These are phyloP conservation scores for Scarus forsteni DNA, from an alignment of 2,797 vertebrate genomes.

Conservation along the genomic window DNA sequence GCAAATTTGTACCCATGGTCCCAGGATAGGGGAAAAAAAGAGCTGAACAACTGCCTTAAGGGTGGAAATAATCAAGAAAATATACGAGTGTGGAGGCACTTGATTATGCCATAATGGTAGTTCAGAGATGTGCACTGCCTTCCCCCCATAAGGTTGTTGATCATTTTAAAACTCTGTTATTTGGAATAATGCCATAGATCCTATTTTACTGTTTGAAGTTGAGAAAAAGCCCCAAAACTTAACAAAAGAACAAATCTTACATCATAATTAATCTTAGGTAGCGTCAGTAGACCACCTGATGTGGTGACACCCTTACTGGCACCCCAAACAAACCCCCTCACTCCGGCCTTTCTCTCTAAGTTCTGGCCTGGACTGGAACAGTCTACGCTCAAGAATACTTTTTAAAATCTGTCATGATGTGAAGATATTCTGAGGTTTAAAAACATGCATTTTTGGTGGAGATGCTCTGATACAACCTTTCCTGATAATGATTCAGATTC, in stretches of 20 bases:
- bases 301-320: too few relatives aligned
- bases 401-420: too few relatives aligned
- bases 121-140: slow-evolving; percentile 33
- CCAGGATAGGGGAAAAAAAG: slow-evolving; percentile 15
- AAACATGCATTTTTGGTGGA: neutral
- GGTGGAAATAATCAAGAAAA: slow-evolving; percentile 26
- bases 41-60: slow-evolving; percentile 4
- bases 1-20: slow-evolving; percentile 29
- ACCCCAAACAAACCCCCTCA: neutral
- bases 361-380: neutral
- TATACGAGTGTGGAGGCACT: slow-evolving; percentile 45
- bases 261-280: too few relatives aligned
- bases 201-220: too few relatives aligned
- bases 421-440: too few relatives aligned
- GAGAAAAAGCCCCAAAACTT: too few relatives aligned
- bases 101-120: slow-evolving; percentile 45
- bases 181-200: too few relatives aligned
- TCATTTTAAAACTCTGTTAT: too few relatives aligned
- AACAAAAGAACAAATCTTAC: too few relatives aligned
- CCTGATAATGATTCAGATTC: neutral
- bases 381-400: too few relatives aligned
- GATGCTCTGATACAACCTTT: neutral
- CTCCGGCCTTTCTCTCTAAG: slow-evolving; percentile 2
- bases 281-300: too few relatives aligned
- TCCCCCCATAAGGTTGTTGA: neutral